phyloP scores from a whole-genome alignment of 2,888 invertebrate species.

The Tipula confusa region DNA sequence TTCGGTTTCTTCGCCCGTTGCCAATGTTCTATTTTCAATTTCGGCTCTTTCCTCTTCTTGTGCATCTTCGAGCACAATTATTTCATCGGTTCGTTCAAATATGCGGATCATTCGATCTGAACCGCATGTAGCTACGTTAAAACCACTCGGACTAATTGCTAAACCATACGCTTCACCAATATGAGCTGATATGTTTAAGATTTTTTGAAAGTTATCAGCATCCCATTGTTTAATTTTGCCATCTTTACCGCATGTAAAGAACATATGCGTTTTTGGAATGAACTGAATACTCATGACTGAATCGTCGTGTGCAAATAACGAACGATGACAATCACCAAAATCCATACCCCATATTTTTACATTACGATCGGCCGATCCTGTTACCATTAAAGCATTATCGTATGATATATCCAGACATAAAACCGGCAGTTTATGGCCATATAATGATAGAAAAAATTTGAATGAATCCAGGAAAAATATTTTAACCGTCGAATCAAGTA shows the following conservation, averaged over 20 bases:
- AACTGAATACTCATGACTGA: conserved; percentile 87
- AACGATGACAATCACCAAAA: conserved; percentile 96
- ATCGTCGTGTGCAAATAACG: conserved; percentile 94
- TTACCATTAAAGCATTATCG: conserved; percentile 80
- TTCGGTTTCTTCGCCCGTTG: conserved; percentile 66
- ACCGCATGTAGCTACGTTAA: conserved; percentile 73
- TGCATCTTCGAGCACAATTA: conserved; percentile 87
- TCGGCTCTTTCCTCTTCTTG: conserved; percentile 82
- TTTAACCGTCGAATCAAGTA: conserved; percentile 91
- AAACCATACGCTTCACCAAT: conserved; percentile 72
- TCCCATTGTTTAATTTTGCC: conserved; percentile 97
- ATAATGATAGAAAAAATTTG: conserved; percentile 91
- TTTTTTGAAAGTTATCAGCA: conserved; percentile 84
- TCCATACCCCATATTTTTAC: conserved; percentile 98
- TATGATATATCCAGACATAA: conserved; percentile 89
- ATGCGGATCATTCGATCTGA: conserved; percentile 83
- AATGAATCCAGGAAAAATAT: conserved; percentile 92
- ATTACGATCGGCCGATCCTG: conserved; percentile 93
- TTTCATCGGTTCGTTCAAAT: conserved; percentile 80
- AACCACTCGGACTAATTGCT: conserved; percentile 75
- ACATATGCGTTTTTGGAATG: conserved; percentile 84
- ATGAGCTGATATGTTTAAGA: conserved; percentile 84
- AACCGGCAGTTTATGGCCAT: conserved; percentile 95
- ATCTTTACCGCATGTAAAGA: conserved; percentile 92
- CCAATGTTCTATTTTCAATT: conserved; percentile 60